Evolutionary conservation across 2,888 invertebrate genomes (phyloP).

Genomic region (Epicampocera succincta): DNA sequence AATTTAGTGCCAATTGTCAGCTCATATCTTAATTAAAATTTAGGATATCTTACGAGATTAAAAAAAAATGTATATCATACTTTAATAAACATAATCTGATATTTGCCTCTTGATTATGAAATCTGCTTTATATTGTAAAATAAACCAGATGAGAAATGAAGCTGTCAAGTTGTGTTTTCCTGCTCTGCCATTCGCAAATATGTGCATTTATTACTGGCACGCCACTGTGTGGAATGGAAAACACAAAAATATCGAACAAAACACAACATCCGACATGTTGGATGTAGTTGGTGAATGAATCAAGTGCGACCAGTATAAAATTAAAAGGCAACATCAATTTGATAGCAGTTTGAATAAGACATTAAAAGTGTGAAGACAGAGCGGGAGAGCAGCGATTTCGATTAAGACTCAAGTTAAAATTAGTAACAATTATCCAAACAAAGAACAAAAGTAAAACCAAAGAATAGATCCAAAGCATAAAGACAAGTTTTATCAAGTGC

Average conservation of each 20-base stretch:
- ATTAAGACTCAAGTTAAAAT: no score
- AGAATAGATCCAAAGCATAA: constrained; percentile 4
- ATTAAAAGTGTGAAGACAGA: constrained; percentile 13
- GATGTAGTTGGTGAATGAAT: neutral
- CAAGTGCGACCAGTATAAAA: constrained; percentile 57
- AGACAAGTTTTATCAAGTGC: constrained; percentile 6
- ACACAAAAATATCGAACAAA: constrained; percentile 53
- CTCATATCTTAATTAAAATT: no score
- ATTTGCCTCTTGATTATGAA: no score
- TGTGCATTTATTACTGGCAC: neutral
- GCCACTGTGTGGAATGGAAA: constrained; percentile 35
- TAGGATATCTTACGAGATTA: no score
- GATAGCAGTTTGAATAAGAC: constrained; percentile 55
- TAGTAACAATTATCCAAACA: neutral
- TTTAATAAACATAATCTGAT: no score
- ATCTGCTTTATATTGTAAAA: no score
- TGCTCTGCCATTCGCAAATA: neutral
- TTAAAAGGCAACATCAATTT: constrained; percentile 47
- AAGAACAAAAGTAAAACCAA: constrained; percentile 26
- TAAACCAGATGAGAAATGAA: no score
- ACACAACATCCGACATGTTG: constrained; percentile 61
- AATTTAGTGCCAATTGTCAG: no score
- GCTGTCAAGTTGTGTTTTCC: no score
- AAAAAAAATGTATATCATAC: no score
- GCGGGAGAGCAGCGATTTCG: neutral